phyloP scores from a whole-genome alignment of 2,113 vertebrate species.

The Bos javanicus region DNA sequence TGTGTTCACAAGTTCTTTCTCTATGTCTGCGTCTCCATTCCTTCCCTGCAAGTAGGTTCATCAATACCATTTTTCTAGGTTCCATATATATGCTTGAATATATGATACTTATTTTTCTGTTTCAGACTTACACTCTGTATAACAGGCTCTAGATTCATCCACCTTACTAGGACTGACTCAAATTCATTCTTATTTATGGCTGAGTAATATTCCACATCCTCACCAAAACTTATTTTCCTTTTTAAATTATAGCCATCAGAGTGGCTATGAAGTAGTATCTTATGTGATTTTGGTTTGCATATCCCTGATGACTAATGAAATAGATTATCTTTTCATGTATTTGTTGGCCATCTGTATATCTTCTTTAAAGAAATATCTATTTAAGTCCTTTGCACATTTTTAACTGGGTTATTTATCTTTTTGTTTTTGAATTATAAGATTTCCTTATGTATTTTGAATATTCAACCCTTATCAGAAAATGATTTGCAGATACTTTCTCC shows the following conservation, averaged over 20 bases:
- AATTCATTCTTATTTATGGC: neutral
- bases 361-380: slow-evolving; percentile 1
- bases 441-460: neutral
- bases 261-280: neutral
- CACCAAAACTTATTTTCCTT: neutral
- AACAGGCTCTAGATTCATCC: neutral
- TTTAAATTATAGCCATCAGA: neutral
- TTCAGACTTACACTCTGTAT: neutral
- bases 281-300: neutral
- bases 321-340: neutral
- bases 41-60: neutral
- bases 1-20: neutral
- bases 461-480: neutral
- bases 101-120: neutral
- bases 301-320: neutral
- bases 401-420: neutral
- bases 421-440: neutral
- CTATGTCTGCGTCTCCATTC: neutral
- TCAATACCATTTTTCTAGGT: neutral
- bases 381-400: neutral
- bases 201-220: neutral
- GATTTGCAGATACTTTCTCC: neutral
- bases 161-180: neutral
- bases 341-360: neutral
- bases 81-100: neutral